These are phyloP conservation scores for Bombus confusus DNA, from an alignment of 1,140 invertebrate species.

Conservation along the genomic window DNA sequence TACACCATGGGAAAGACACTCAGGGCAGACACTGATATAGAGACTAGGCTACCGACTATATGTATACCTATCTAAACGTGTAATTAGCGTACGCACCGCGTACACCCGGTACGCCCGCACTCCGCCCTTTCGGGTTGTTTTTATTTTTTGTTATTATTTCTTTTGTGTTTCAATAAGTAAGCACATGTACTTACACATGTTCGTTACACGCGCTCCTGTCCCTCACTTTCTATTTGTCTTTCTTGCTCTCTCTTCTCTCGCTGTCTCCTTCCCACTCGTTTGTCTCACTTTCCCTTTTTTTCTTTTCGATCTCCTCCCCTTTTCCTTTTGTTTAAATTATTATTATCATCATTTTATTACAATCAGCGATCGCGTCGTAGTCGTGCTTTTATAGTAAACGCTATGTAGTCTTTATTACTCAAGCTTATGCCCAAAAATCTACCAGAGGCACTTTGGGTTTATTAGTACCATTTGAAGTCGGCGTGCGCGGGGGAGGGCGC, in stretches of 20 bases:
- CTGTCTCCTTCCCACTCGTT: conserved; percentile 21
- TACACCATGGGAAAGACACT: conserved; percentile 79
- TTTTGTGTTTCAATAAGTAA: conserved; percentile 29
- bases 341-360: conserved; percentile 60
- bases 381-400: conserved; percentile 71
- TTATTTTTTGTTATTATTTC: conserved; percentile 39
- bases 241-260: conserved; percentile 2
- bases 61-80: conserved; percentile 73
- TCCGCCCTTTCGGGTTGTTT: conserved; percentile 55
- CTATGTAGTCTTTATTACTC: conserved; percentile 78
- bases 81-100: conserved; percentile 69
- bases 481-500: conserved; percentile 78
- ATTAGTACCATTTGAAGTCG: conserved; percentile 82
- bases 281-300: not conserved
- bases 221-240: conserved; percentile 9
- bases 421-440: conserved; percentile 83
- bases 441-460: conserved; percentile 83
- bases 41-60: conserved; percentile 81
- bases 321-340: conserved; percentile 31
- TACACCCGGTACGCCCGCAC: conserved; percentile 73
- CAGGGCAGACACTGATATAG: conserved; percentile 79
- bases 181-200: conserved; percentile 28
- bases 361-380: conserved; percentile 65
- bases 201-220: conserved; percentile 42
- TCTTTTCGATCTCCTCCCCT: conserved; percentile 1